Conservation (phyloP, 1,140 invertebrate genomes). For the Lucilia sericata region DNA sequence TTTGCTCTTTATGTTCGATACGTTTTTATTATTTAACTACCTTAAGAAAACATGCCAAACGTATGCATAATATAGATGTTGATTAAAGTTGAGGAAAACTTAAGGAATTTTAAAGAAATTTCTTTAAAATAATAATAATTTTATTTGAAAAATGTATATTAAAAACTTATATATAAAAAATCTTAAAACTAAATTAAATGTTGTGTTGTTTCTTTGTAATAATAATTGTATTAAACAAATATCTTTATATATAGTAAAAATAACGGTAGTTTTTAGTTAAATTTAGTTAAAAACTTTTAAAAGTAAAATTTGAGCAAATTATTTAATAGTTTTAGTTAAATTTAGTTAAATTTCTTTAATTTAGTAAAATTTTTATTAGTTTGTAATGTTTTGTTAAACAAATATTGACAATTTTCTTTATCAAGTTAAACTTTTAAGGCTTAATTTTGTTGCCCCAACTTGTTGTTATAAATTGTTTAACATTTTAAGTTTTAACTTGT, state of each 20-base stretch:
- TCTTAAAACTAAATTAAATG: not conserved
- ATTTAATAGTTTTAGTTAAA: not conserved
- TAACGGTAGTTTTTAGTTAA: too few species aligned
- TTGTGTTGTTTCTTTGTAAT: not conserved
- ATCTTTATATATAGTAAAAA: too few species aligned
- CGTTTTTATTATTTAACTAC: slow-evolving; percentile 42
- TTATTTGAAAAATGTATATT: not conserved
- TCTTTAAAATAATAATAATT: not conserved
- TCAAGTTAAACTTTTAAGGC: too few species aligned
- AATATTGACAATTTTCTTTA: not conserved
- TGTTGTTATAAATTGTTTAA: too few species aligned
- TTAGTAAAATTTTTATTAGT: not conserved
- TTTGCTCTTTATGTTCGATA: slow-evolving; percentile 28
- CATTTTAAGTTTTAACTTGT: too few species aligned
- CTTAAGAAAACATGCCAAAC: slow-evolving; percentile 25
- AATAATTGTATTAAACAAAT: too few species aligned
- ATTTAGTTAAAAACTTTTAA: too few species aligned
- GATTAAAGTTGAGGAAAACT: not conserved
- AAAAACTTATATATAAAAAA: not conserved
- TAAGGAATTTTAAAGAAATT: not conserved
- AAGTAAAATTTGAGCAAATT: not conserved
- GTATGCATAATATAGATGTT: slow-evolving; percentile 25
- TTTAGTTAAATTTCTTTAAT: not conserved
- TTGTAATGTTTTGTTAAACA: not conserved
- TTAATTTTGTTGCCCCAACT: too few species aligned